Conservation (phyloP, 2,888 invertebrate genomes). For the Sminthurinus aureus region DNA sequence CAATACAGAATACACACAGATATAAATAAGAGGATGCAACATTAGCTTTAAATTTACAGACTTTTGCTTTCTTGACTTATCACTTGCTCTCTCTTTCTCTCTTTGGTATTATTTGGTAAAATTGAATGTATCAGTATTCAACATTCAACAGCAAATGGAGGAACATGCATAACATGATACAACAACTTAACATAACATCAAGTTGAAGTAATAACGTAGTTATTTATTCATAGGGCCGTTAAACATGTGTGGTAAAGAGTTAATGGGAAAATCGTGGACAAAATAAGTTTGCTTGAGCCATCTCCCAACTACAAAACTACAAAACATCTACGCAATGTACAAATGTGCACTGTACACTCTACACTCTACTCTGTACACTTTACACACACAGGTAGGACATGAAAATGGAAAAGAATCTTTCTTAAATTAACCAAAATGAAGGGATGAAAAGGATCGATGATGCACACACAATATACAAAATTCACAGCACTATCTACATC, state of each 20-base stretch:
- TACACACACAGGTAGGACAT: too few species aligned
- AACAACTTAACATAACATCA: too few species aligned
- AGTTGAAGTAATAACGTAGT: not conserved
- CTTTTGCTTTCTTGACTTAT: not conserved
- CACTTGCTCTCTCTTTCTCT: not conserved
- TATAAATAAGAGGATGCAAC: not conserved
- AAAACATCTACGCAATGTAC: too few species aligned
- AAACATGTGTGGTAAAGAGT: slow-evolving; percentile 30
- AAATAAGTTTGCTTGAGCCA: slow-evolving; percentile 4
- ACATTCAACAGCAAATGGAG: too few species aligned
- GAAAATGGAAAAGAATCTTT: not conserved
- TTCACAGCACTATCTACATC: not conserved
- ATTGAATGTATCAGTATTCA: not conserved
- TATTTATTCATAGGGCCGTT: slow-evolving; percentile 21
- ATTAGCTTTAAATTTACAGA: not conserved
- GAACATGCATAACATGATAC: too few species aligned
- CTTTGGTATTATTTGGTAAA: not conserved
- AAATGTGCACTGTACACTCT: too few species aligned
- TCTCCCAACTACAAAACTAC: not conserved
- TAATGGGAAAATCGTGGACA: slow-evolving; percentile 34
- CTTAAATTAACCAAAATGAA: slow-evolving; percentile 12
- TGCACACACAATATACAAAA: too few species aligned
- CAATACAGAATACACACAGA: too few species aligned
- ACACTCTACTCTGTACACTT: too few species aligned
- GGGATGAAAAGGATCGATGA: not conserved